Evolutionary conservation across 2,888 invertebrate species (phyloP).

Genomic region (Antheraea assamensis): DNA sequence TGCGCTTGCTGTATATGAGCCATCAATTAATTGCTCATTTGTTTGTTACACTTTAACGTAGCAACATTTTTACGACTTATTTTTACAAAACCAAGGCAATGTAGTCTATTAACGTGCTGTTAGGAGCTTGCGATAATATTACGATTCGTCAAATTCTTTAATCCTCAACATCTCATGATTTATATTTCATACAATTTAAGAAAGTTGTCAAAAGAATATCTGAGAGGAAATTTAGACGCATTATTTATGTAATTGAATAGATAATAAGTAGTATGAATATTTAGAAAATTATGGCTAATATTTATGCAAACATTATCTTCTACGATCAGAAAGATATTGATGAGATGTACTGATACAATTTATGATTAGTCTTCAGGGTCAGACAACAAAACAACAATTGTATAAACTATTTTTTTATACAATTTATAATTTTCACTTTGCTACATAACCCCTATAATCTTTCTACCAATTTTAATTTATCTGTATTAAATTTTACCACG

Average conservation of each 20-base stretch:
- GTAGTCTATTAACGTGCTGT: background rate
- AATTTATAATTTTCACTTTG: too few species aligned
- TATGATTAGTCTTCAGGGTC: too few species aligned
- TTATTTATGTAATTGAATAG: background rate
- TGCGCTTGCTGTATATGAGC: slow-evolving; percentile 14
- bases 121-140: background rate
- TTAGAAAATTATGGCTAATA: too few species aligned
- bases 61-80: slow-evolving; percentile 18
- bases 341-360: too few species aligned
- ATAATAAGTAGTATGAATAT: background rate
- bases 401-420: too few species aligned
- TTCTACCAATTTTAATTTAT: too few species aligned
- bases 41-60: slow-evolving; percentile 18
- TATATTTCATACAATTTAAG: background rate
- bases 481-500: too few species aligned
- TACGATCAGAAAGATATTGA: too few species aligned
- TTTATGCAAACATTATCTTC: too few species aligned
- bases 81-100: slow-evolving; percentile 5
- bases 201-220: too few species aligned
- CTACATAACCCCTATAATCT: too few species aligned
- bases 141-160: background rate
- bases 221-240: background rate
- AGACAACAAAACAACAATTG: too few species aligned
- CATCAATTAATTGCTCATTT: slow-evolving; percentile 21
- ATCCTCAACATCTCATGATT: background rate